Evolutionary conservation across 2,888 invertebrate species (phyloP).

Genomic region (Microplitis deprimator): DNA sequence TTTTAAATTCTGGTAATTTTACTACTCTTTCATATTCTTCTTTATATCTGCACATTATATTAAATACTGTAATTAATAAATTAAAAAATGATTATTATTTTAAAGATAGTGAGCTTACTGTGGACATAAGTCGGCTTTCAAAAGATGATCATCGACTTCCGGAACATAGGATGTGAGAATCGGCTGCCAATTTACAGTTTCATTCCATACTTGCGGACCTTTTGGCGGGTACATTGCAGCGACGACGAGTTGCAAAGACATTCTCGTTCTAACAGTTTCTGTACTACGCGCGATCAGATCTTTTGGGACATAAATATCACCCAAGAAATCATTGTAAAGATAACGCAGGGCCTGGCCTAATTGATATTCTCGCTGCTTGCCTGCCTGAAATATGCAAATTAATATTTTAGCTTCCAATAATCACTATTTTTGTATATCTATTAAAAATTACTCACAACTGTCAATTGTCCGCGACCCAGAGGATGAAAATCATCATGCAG

Average conservation of each 20-base stretch:
- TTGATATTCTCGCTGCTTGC: conserved; percentile 26
- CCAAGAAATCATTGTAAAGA: conserved; percentile 15
- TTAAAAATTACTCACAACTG: conserved; percentile 50
- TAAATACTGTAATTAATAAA: not conserved
- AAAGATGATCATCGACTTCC: conserved; percentile 24
- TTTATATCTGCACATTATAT: conserved; percentile 51
- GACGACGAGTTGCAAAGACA: conserved; percentile 34
- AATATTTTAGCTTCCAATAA: not conserved
- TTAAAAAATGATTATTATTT: not conserved
- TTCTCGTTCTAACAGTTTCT: conserved; percentile 21
- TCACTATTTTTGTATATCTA: not conserved
- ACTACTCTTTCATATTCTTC: conserved; percentile 52
- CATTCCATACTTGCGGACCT: conserved; percentile 34
- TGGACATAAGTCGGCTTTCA: conserved; percentile 54
- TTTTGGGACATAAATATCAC: not conserved
- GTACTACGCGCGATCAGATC: conserved; percentile 16
- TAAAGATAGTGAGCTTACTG: conserved; percentile 46
- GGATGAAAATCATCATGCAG: conserved; percentile 75
- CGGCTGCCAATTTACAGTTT: conserved; percentile 29
- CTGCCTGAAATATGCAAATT: conserved; percentile 10
- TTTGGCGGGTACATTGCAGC: conserved; percentile 37
- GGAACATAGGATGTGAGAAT: conserved; percentile 31
- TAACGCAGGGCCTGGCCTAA: conserved; percentile 20
- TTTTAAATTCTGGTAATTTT: conserved; percentile 43
- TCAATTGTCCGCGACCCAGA: conserved; percentile 72